Evolutionary conservation across 2,797 vertebrate species (phyloP).

Genomic region (Dendrocincla fuliginosa): DNA sequence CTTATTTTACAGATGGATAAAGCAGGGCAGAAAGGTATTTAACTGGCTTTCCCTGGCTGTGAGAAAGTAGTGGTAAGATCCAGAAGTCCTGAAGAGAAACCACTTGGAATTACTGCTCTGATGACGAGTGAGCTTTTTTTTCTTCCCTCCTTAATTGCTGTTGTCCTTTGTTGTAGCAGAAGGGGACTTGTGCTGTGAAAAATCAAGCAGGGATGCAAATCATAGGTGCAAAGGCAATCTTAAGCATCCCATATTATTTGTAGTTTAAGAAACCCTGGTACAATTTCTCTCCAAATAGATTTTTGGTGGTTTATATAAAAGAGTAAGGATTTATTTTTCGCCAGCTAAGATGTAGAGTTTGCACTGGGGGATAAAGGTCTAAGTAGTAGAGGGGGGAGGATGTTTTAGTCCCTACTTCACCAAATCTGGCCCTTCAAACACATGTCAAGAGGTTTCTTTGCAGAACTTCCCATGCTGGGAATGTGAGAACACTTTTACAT

Average conservation of each 20-base stretch:
- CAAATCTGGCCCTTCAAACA: not conserved
- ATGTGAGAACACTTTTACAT: not conserved
- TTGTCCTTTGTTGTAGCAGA: not conserved
- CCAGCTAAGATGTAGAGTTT: not conserved
- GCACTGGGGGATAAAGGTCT: not conserved
- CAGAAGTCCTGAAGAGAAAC: slow-evolving; percentile 22
- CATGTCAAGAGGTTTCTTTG: not conserved
- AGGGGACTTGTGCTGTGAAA: not conserved
- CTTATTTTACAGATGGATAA: slow-evolving; percentile 12
- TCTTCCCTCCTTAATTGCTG: not conserved
- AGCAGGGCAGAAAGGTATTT: not conserved
- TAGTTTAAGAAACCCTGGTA: not conserved
- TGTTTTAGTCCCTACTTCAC: not conserved
- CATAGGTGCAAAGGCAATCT: not conserved
- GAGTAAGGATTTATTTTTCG: not conserved
- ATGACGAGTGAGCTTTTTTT: not conserved
- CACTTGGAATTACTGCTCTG: not conserved
- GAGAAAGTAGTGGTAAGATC: not conserved
- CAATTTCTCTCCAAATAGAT: not conserved
- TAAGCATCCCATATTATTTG: not conserved
- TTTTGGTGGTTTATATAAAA: not conserved
- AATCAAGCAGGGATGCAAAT: not conserved
- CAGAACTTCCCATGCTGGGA: not conserved
- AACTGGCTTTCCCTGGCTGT: not conserved
- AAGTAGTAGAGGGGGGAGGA: not conserved